phyloP scores from a whole-genome alignment of 2,113 vertebrate species.

The Arvicanthis niloticus region DNA sequence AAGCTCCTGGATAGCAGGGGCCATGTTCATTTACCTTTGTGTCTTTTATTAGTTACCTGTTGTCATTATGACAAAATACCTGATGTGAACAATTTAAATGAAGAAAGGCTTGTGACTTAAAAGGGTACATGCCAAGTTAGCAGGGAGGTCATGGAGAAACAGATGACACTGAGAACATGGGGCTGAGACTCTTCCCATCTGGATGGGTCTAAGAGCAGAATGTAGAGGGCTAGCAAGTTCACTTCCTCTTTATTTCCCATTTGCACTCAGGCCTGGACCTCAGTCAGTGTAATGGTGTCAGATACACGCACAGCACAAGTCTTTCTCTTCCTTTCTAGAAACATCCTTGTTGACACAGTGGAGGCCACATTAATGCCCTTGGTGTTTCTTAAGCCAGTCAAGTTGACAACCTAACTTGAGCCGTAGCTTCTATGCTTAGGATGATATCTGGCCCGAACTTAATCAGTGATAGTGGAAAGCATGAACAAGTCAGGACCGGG shows the following conservation, averaged over 20 bases:
- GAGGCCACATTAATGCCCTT: not conserved
- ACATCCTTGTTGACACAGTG: not conserved
- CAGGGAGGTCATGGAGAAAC: not conserved
- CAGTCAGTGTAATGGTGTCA: too few species aligned
- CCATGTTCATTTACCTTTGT: not conserved
- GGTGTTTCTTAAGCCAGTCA: not conserved
- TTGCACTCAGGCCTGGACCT: not conserved
- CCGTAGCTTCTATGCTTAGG: not conserved
- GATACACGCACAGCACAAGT: not conserved
- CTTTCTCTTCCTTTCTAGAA: not conserved
- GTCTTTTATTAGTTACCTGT: not conserved
- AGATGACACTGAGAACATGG: too few species aligned
- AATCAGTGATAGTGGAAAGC: not conserved
- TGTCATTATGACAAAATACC: not conserved
- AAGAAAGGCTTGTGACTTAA: not conserved
- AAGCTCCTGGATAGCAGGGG: not conserved
- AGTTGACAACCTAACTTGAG: not conserved
- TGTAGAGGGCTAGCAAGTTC: not conserved
- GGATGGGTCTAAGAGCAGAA: not conserved
- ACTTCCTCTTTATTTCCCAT: not conserved
- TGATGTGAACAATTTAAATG: not conserved
- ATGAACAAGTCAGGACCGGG: not conserved
- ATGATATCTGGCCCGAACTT: not conserved
- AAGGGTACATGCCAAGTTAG: not conserved
- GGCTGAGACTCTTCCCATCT: not conserved